Conservation (phyloP, 2,888 invertebrate genomes). For the Amiota minor region DNA sequence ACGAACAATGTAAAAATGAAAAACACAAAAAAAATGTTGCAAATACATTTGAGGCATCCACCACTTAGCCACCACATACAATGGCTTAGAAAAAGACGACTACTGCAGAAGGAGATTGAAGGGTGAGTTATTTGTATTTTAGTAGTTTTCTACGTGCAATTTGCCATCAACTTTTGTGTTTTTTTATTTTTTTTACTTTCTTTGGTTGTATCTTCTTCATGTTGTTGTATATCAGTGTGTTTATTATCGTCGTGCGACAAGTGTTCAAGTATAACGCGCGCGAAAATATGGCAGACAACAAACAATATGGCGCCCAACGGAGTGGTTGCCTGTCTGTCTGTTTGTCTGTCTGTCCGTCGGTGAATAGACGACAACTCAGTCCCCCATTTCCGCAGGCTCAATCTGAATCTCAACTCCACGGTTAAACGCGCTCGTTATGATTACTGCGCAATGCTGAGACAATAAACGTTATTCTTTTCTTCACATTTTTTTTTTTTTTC, state of each 20-base stretch:
- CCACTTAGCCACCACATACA: conserved; percentile 27
- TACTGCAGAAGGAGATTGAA: not conserved
- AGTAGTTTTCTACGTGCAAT: conserved; percentile 28
- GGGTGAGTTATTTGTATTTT: conserved; percentile 16
- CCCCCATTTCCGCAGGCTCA: no score
- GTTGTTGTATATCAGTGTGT: not conserved
- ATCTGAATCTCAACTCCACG: no score
- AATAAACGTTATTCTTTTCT: conserved; percentile 31
- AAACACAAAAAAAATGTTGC: conserved; percentile 26
- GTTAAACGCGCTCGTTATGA: conserved; percentile 18
- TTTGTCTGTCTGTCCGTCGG: not conserved
- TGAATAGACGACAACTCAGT: not conserved
- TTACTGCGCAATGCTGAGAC: conserved; percentile 30
- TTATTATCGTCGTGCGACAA: conserved; percentile 13
- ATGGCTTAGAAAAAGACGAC: conserved; percentile 52
- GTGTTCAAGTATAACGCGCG: not conserved
- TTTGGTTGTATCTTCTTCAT: conserved; percentile 4
- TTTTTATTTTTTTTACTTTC: conserved; percentile 38
- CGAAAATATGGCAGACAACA: conserved; percentile 33
- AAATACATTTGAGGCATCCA: no score
- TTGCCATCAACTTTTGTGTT: conserved; percentile 45
- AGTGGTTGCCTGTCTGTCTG: not conserved
- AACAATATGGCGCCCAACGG: conserved; percentile 36
- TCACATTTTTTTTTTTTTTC: not conserved
- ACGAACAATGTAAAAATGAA: conserved; percentile 27